These are phyloP conservation scores for Hirtodrosophila duncani DNA, from an alignment of 2,888 invertebrate species.

Conservation along the genomic window DNA sequence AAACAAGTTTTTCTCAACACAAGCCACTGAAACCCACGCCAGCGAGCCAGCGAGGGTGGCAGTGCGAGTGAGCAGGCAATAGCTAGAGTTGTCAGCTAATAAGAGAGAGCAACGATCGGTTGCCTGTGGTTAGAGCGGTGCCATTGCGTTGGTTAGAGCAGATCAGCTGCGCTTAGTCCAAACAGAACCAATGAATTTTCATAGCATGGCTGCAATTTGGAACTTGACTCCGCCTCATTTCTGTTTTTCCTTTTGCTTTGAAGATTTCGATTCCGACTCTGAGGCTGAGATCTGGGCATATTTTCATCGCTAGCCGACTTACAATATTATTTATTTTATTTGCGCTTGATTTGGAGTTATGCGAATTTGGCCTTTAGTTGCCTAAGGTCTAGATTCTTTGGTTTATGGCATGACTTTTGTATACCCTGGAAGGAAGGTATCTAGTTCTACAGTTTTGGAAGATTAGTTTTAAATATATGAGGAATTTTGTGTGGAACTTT, in stretches of 20 bases:
- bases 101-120: constrained; percentile 18
- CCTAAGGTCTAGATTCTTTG: background rate
- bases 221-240: constrained; percentile 54
- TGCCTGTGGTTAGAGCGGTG: constrained; percentile 8
- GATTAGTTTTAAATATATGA: no score
- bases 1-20: constrained; percentile 58
- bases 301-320: no score
- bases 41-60: constrained; percentile 26
- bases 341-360: constrained; percentile 63
- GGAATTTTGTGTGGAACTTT: no score
- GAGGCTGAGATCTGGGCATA: constrained; percentile 4
- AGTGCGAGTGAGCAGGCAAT: constrained; percentile 26
- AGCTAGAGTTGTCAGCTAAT: background rate
- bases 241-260: background rate
- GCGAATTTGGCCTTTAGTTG: constrained; percentile 13
- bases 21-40: constrained; percentile 43
- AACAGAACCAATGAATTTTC: constrained; percentile 46
- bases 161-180: constrained; percentile 15
- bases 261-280: background rate
- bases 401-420: no score
- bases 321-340: constrained; percentile 50
- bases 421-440: no score
- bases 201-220: constrained; percentile 69
- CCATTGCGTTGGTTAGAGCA: constrained; percentile 35
- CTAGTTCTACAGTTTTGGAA: no score